Evolutionary conservation across 2,113 vertebrate genomes (phyloP).

Genomic region (Tichodroma muraria): DNA sequence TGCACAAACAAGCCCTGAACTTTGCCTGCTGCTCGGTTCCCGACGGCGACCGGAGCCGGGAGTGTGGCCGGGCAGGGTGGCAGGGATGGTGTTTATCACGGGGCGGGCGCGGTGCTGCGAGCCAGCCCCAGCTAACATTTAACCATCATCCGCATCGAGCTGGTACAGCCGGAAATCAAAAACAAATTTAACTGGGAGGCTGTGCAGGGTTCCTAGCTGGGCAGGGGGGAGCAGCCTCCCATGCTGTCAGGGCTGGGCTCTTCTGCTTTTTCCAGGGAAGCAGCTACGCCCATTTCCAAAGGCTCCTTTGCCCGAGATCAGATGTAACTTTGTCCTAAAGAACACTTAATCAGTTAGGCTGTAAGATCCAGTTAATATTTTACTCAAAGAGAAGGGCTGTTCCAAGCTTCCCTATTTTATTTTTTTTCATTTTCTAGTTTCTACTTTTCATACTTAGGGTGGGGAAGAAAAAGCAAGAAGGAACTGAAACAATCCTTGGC

Average conservation of each 20-base stretch:
- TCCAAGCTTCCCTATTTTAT: neutral
- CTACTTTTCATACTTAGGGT: neutral
- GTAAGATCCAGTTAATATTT: constrained; percentile 50
- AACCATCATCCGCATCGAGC: neutral
- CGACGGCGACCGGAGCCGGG: fast-evolving
- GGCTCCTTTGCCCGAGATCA: neutral
- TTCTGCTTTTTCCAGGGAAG: neutral
- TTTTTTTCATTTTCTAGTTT: neutral
- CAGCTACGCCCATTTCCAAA: neutral
- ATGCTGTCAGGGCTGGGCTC: neutral
- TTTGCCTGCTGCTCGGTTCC: neutral
- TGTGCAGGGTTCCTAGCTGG: neutral
- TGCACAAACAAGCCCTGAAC: constrained; percentile 37
- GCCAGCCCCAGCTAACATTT: neutral
- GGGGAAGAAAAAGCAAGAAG: neutral
- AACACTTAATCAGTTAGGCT: neutral
- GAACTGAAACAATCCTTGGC: neutral
- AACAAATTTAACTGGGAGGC: neutral
- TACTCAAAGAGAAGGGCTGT: neutral
- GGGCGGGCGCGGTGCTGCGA: fast-evolving
- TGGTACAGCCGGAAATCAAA: neutral
- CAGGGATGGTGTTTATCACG: neutral
- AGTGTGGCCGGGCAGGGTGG: neutral
- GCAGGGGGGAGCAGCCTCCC: neutral
- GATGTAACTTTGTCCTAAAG: constrained; percentile 47